Evolutionary conservation across 1,140 invertebrate genomes (phyloP), one percentile per base, ranked within the genome.

Genomic region (Drosophila teissieri): DNA sequence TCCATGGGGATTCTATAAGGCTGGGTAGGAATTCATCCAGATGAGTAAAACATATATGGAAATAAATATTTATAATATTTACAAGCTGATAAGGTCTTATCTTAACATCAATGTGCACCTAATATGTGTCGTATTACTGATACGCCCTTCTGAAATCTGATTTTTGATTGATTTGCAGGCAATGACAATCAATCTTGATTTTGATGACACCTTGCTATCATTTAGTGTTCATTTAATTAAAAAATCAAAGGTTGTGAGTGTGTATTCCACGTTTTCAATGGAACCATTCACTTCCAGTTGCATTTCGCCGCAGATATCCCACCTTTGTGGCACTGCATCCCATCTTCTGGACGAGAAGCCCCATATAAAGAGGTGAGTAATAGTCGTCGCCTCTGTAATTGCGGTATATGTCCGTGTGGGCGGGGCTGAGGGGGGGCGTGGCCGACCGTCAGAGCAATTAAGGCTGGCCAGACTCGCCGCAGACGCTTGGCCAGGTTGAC

Each of bases 401-500:
- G 46, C n/a, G 27, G 40, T 22, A 37, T 37, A 52, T 14, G 55
- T 31, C 22, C n/a, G 27, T 14, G 24, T 22, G 36, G 54, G 48
- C 15, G 40, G 61, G 10, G 8, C 31, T 31, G 2, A 0, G 8
- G 7, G 19, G 44, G 14, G 46, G 39, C 40, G 51, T 31, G 44
- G 54, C 31, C 31, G 64, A 62, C 64, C 65, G 73, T 64, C 56
- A 49, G 61, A 76, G 49, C 79, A 86, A 86, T 88, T 88, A 88
- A 83, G 63, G 61, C 61, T 49, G 61, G 53, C 70, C 82, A 88
- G 83, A 88, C 84, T 56, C 22, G 34, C 49, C 27, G 62, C 60
- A 86, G 83, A 86, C 83, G 42, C 45, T 72, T 53, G 62, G 65
- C 81, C 81, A 86, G 78, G 79, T 63, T 74, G 74, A 70, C 74